Percentiles rank a stretch among this genome's conserved stretches.
Evolutionary conservation across 2,888 invertebrate species (phyloP).

Genomic region (Mystacides longicornis): DNA sequence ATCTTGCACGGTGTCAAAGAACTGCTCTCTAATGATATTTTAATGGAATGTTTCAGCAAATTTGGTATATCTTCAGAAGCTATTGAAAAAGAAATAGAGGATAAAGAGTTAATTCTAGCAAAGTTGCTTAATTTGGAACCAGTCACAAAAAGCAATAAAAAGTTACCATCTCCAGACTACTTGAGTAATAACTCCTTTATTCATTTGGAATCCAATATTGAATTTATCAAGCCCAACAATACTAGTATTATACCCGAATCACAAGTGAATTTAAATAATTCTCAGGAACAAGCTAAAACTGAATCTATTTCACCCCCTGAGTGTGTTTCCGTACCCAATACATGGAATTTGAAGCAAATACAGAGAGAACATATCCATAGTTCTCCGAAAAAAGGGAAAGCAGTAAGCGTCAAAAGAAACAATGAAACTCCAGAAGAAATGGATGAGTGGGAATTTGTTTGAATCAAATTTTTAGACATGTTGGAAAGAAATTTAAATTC

Average conservation of each 20-base stretch:
- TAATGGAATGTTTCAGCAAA: background rate
- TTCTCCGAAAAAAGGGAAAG: background rate
- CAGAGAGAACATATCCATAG: slow-evolving; percentile 29
- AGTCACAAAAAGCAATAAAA: slow-evolving; percentile 19
- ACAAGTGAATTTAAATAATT: slow-evolving; percentile 3
- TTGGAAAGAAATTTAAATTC: too few species aligned
- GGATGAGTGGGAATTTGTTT: slow-evolving; percentile 18
- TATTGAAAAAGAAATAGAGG: slow-evolving; percentile 63
- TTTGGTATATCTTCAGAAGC: slow-evolving; percentile 57
- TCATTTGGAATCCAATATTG: background rate
- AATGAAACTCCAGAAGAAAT: slow-evolving; percentile 11
- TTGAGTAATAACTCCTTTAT: slow-evolving; percentile 11
- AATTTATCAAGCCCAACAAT: background rate
- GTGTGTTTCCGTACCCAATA: slow-evolving; percentile 48
- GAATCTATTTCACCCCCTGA: slow-evolving; percentile 39
- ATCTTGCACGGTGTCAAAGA: too few species aligned
- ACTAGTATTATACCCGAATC: background rate
- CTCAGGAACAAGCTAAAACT: background rate
- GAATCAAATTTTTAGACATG: too few species aligned
- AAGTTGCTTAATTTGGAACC: slow-evolving; percentile 58
- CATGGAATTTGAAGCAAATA: slow-evolving; percentile 52
- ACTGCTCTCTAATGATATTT: too few species aligned
- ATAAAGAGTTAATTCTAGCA: slow-evolving; percentile 66
- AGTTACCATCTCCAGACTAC: slow-evolving; percentile 15
- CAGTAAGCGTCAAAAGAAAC: background rate